Conservation (phyloP, 2,797 vertebrate genomes). For the Eulemur albifrons region DNA sequence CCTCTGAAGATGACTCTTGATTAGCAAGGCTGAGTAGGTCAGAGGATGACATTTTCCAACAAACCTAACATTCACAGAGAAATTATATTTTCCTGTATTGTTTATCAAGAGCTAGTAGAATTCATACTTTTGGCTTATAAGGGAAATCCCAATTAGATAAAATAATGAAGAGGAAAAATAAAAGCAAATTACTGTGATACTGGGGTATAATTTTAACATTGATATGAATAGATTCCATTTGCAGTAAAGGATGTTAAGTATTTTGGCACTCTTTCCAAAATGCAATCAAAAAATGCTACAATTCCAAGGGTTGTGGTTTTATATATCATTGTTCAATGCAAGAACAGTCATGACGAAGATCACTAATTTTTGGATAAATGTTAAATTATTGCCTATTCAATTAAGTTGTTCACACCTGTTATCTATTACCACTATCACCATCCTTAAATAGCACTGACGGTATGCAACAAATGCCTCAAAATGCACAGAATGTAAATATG, state of each 20-base stretch:
- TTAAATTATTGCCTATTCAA: not conserved
- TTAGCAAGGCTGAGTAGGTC: constrained; percentile 69
- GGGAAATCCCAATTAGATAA: constrained; percentile 61
- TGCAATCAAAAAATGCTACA: not conserved
- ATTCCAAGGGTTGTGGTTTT: not conserved
- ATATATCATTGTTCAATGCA: not conserved
- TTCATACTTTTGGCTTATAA: constrained; percentile 53
- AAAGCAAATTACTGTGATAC: constrained; percentile 31
- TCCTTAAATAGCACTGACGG: not conserved
- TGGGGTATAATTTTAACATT: constrained; percentile 9
- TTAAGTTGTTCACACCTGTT: not conserved
- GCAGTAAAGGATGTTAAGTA: constrained; percentile 16
- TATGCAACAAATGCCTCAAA: not conserved
- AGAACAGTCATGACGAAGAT: not conserved
- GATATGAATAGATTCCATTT: constrained; percentile 33
- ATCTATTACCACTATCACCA: not conserved
- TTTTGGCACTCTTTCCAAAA: not conserved
- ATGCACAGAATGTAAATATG: not conserved
- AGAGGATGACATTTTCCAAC: constrained; percentile 76
- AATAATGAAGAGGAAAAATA: constrained; percentile 66
- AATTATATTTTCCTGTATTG: constrained; percentile 61
- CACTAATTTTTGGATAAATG: not conserved
- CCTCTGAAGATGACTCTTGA: constrained; percentile 49
- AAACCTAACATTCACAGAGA: constrained; percentile 70
- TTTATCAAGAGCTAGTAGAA: constrained; percentile 59